phyloP scores from a whole-genome alignment of 2,113 vertebrate genomes.

The Gracilinanus agilis region DNA sequence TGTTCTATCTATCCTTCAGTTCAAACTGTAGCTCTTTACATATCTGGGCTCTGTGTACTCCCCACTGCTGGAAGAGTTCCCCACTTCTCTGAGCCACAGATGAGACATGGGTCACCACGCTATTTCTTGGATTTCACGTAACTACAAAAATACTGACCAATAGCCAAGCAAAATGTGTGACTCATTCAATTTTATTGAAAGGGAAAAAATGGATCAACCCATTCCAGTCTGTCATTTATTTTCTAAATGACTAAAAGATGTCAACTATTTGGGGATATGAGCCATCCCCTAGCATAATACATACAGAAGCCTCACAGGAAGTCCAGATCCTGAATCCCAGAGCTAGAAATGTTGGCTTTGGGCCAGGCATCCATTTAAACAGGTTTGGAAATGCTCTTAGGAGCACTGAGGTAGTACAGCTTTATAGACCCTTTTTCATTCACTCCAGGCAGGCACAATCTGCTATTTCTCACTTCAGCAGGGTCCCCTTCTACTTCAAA shows the following conservation, averaged over 20 bases:
- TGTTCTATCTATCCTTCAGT: neutral
- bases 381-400: neutral
- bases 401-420: neutral
- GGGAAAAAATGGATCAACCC: neutral
- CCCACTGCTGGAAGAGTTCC: neutral
- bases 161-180: neutral
- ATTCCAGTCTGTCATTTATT: slow-evolving; percentile 16
- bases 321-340: neutral
- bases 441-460: neutral
- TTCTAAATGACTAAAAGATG: slow-evolving; percentile 40
- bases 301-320: neutral
- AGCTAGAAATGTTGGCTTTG: neutral
- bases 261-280: neutral
- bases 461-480: slow-evolving; percentile 1
- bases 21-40: neutral
- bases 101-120: neutral
- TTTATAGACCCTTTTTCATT: neutral
- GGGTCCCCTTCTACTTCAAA: neutral
- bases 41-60: neutral
- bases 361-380: neutral
- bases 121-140: neutral
- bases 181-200: neutral
- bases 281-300: neutral
- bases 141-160: neutral
- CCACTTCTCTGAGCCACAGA: neutral